Conservation (phyloP, 2,113 vertebrate species). For the Fregetta grallaria region DNA sequence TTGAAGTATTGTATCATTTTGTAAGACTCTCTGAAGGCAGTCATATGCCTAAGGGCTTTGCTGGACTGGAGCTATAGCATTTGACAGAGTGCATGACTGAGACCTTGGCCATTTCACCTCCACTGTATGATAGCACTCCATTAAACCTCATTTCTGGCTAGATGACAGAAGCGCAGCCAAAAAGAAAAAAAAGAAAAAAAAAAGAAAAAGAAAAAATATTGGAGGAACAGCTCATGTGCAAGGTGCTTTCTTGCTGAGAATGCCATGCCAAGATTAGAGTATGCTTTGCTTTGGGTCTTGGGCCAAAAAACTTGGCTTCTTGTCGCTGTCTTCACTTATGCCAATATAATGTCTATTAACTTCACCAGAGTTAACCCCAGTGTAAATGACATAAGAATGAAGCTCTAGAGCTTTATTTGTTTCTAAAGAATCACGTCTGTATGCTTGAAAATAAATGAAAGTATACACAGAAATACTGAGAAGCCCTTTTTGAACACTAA, state of each 20-base stretch:
- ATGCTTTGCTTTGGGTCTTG: background rate
- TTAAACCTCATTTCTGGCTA: constrained; percentile 1
- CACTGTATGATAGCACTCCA: background rate
- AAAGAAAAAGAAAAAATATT: background rate
- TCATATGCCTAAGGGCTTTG: background rate
- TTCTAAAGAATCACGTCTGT: background rate
- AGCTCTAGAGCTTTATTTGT: background rate
- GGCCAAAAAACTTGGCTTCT: background rate
- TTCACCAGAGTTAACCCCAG: background rate
- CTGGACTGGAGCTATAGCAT: background rate
- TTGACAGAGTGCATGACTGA: background rate
- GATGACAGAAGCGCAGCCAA: background rate
- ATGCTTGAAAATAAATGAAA: background rate
- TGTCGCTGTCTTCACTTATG: background rate
- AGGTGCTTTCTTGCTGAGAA: background rate
- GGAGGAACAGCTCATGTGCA: background rate
- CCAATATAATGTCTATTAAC: background rate
- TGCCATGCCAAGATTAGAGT: background rate
- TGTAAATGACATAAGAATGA: background rate
- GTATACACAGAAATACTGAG: background rate
- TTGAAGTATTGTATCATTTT: background rate
- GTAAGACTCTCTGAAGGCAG: background rate
- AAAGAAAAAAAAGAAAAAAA: background rate
- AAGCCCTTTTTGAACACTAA: background rate
- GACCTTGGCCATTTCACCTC: background rate